phyloP scores from a whole-genome alignment of 2,888 invertebrate species.

The Helleia helle region DNA sequence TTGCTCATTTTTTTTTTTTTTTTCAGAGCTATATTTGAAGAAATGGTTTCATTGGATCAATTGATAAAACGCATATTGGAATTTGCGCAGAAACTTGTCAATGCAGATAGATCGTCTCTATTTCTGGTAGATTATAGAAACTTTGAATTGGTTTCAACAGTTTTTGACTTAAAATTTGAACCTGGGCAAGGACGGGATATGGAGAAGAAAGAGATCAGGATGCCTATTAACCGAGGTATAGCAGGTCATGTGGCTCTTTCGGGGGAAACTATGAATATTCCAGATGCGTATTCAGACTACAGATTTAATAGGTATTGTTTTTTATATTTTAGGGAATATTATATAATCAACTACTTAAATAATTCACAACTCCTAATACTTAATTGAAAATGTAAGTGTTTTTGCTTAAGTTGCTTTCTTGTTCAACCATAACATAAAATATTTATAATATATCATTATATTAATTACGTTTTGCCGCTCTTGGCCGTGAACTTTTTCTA shows the following conservation, averaged over 20 bases:
- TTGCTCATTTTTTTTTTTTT: constrained; percentile 1
- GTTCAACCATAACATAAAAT: no score
- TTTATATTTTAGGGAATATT: no score
- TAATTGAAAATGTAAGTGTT: no score
- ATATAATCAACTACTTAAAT: no score
- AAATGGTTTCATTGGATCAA: constrained; percentile 88
- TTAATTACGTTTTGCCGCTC: no score
- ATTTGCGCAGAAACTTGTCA: constrained; percentile 85
- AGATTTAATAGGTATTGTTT: constrained; percentile 77
- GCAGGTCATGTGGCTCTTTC: constrained; percentile 88
- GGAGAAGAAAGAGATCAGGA: constrained; percentile 74
- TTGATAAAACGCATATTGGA: constrained; percentile 89
- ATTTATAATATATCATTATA: no score
- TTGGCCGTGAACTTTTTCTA: no score
- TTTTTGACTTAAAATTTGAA: constrained; percentile 78
- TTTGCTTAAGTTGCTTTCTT: no score
- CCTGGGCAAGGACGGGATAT: constrained; percentile 33
- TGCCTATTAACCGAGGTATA: constrained; percentile 85
- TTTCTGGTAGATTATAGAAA: constrained; percentile 84
- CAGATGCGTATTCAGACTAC: constrained; percentile 85
- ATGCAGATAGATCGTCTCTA: constrained; percentile 87
- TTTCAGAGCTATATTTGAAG: constrained; percentile 88
- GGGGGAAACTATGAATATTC: constrained; percentile 85
- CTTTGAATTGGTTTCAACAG: constrained; percentile 85
- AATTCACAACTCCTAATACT: no score